Evolutionary conservation across 2,888 invertebrate species (phyloP), one percentile per base, ranked within the genome.

Genomic region (Torymus aiolomorphi): DNA sequence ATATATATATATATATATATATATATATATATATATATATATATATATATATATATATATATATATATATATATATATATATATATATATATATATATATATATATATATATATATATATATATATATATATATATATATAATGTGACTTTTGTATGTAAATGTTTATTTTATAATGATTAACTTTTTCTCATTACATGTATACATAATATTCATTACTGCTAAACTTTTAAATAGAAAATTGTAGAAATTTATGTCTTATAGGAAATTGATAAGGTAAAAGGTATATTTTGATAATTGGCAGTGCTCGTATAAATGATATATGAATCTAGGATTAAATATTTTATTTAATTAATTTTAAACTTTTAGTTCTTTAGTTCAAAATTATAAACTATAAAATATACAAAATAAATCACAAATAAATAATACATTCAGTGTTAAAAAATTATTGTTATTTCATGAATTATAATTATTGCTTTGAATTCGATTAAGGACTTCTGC

Each of bases 121-220:
- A 86, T 87, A 86, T 86, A 85, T 85, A 88, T n/a, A n/a, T n/a
- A n/a, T n/a, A n/a, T n/a, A n/a, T n/a, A n/a, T n/a, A n/a, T n/a
- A 87, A 88, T 86, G 77, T 74, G 72, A 80, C 71, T 79, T 79
- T 80, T 77, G 56, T 80, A 74, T 80, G 77, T 80, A 75, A 75
- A 74, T 61, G 80, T 75, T 80, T 78, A 77, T 62, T 77, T 66
- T 74, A 74, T 74, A 75, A 76, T 8, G 13, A 54, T 67, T 67
- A 76, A 72, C 67, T 61, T 76, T 16, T 72, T 67, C 57, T 67
- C 49, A 67, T 70, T 66, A 72, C 56, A 31, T 63, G n/a, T 63
- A 63, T 63, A 57, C 65, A 74, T 65, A 59, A 59, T 42, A 67
- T 75, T 56, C 20, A 52, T 61, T 59, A 49, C 42, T 51, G 49